Conservation (phyloP, 2,113 vertebrate species). For the Cynocephalus volans region DNA sequence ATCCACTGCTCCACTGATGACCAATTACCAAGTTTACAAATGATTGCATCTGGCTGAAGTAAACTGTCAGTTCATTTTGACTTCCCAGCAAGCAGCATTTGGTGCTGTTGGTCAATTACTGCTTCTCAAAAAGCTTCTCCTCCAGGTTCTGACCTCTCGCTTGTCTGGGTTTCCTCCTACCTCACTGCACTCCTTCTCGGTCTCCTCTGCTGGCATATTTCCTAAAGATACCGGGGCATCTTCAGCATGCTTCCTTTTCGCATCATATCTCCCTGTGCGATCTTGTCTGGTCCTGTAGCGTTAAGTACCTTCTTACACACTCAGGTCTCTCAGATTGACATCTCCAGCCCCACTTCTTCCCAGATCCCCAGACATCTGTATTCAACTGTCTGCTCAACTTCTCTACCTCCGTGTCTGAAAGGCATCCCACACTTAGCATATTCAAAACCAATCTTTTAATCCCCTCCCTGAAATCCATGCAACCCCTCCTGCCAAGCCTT, state of each 20-base stretch:
- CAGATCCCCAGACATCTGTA: not conserved
- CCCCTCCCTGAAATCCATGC: conserved; percentile 2
- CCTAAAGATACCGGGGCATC: not conserved
- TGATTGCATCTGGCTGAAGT: not conserved
- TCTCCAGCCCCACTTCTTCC: not conserved
- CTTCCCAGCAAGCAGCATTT: not conserved
- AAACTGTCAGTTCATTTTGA: not conserved
- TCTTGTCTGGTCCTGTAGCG: not conserved
- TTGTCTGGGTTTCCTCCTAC: not conserved
- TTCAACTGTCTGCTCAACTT: conserved; percentile 1
- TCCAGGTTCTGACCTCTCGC: not conserved
- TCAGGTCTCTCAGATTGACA: not conserved
- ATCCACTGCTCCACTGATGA: not conserved
- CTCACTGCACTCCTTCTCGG: not conserved
- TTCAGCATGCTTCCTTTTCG: not conserved
- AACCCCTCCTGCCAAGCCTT: not conserved
- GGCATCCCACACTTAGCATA: not conserved
- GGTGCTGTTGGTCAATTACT: not conserved
- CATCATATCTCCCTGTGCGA: not conserved
- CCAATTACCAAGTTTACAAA: not conserved
- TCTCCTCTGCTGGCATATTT: not conserved
- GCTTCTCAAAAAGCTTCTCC: conserved; percentile 9
- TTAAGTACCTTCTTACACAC: not conserved
- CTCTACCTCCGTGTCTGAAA: conserved; percentile 52
- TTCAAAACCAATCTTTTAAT: conserved; percentile 29